Conservation (phyloP, 1,140 invertebrate genomes). For the Daktulosphaira vitifoliae region DNA sequence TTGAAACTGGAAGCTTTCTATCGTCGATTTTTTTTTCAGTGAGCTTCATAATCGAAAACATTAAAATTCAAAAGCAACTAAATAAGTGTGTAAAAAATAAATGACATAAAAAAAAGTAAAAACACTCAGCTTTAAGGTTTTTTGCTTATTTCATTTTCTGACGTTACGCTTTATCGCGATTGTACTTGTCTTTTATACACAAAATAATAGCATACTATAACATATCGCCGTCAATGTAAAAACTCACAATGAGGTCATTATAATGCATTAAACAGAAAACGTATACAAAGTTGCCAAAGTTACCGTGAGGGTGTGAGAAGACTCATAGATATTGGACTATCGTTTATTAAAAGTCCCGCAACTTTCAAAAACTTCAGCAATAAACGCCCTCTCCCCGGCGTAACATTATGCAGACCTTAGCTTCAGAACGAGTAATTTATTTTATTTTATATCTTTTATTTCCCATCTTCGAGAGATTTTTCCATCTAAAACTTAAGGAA, state of each 20-base stretch:
- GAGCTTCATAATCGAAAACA: no score
- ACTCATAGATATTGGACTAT: slow-evolving; percentile 22
- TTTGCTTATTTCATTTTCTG: slow-evolving; percentile 8
- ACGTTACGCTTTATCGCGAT: neutral
- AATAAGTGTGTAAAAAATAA: neutral
- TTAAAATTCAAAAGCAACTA: no score
- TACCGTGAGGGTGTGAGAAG: neutral
- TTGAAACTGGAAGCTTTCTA: no score
- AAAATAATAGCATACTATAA: neutral
- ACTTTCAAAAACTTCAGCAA: slow-evolving; percentile 27
- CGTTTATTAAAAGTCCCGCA: slow-evolving; percentile 25
- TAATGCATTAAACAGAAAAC: slow-evolving; percentile 10
- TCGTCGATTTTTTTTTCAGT: no score
- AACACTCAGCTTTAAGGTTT: neutral
- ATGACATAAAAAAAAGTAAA: neutral
- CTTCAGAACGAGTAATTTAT: slow-evolving; percentile 20
- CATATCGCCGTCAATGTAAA: neutral
- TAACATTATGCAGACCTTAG: slow-evolving; percentile 26
- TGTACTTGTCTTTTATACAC: neutral
- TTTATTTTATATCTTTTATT: slow-evolving; percentile 5
- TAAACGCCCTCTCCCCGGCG: slow-evolving; percentile 2
- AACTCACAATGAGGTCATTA: slow-evolving; percentile 8
- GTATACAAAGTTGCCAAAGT: slow-evolving; percentile 10
- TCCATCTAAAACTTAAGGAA: neutral
- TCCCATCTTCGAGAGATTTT: neutral